phyloP scores from a whole-genome alignment of 2,113 vertebrate species.

The Phoxinus phoxinus region DNA sequence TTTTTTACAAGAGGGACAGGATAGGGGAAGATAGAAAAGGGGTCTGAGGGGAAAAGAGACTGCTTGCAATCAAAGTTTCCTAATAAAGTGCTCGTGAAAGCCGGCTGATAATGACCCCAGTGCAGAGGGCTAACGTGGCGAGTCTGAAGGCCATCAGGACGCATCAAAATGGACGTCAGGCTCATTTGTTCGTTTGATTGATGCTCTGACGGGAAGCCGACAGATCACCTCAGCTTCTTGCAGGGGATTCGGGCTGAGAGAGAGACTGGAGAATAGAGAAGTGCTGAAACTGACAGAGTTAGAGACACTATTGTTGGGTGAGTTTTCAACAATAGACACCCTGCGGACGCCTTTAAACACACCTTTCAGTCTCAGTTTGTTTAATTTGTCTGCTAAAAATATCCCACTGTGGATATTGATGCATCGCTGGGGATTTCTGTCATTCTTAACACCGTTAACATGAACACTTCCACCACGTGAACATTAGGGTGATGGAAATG shows the following conservation, averaged over 20 bases:
- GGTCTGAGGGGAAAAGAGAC: conserved; percentile 21
- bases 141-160: conserved; percentile 44
- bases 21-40: conserved; percentile 19
- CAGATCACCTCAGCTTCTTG: not conserved
- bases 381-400: not conserved
- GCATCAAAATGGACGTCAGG: conserved; percentile 21
- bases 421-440: not conserved
- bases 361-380: not conserved
- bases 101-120: conserved; percentile 22
- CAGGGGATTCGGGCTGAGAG: not conserved
- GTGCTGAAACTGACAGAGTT: not conserved
- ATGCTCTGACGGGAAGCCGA: conserved; percentile 22
- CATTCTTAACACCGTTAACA: not conserved
- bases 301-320: not conserved
- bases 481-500: not conserved
- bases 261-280: not conserved
- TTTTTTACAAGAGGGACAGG: not conserved
- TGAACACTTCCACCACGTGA: not conserved
- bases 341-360: not conserved
- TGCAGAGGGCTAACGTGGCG: conserved; percentile 16
- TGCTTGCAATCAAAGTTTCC: conserved; percentile 32
- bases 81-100: conserved; percentile 43
- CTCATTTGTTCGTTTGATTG: conserved; percentile 44
- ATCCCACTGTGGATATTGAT: not conserved
- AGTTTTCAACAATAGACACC: not conserved